Evolutionary conservation across 2,797 vertebrate genomes (phyloP).

Genomic region (Liparis tanakae): DNA sequence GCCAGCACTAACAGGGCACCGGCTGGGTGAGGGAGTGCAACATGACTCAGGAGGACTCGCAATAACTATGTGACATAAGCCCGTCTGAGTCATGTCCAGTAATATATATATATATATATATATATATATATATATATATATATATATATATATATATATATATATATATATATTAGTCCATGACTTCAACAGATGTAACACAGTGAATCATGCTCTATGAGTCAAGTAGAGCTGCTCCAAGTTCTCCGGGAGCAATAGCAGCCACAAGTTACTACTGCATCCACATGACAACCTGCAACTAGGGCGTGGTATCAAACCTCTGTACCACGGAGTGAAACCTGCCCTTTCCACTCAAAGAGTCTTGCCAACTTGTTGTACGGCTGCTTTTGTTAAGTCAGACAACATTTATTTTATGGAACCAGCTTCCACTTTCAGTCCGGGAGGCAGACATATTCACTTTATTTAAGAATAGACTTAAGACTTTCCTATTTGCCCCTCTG

Average conservation of each 20-base stretch:
- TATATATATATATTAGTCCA: slow-evolving; percentile 20
- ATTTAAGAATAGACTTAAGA: too few relatives aligned
- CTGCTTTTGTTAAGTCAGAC: slow-evolving; percentile 7
- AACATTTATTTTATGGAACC: background rate
- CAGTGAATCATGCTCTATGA: slow-evolving; percentile 24
- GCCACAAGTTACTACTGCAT: background rate
- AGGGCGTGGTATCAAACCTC: background rate
- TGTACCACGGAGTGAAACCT: background rate
- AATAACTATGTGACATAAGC: slow-evolving; percentile 59
- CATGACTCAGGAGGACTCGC: slow-evolving; percentile 67
- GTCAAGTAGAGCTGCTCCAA: background rate
- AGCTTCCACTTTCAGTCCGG: too few relatives aligned
- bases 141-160: too few relatives aligned
- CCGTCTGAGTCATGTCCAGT: slow-evolving; percentile 57
- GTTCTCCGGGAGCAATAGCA: background rate
- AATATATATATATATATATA: slow-evolving; percentile 39
- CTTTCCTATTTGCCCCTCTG: too few relatives aligned
- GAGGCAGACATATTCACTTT: too few relatives aligned
- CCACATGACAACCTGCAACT: background rate
- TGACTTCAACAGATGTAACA: slow-evolving; percentile 52
- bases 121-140: too few relatives aligned
- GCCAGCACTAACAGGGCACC: slow-evolving; percentile 47
- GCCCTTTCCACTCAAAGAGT: too few relatives aligned
- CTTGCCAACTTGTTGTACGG: too few relatives aligned
- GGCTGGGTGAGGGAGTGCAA: slow-evolving; percentile 37